These are phyloP conservation scores for Phymorhynchus buccinoides DNA, from an alignment of 1,140 invertebrate genomes.

Conservation along the genomic window DNA sequence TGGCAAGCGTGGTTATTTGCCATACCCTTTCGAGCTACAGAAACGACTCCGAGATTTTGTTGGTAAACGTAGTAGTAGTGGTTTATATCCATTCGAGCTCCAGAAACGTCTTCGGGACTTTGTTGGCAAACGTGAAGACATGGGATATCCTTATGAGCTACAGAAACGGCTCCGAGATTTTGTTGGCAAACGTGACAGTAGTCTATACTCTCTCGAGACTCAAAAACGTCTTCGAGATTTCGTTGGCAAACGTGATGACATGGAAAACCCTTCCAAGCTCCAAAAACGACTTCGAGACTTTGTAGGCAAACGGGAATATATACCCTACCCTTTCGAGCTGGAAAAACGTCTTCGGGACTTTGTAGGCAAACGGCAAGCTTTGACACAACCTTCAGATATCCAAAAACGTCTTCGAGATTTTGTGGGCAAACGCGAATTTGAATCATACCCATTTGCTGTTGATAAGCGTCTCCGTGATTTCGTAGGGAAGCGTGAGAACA, in stretches of 20 bases:
- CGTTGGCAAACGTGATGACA: background rate
- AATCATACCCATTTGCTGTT: background rate
- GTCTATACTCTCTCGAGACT: background rate
- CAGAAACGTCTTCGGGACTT: conserved; percentile 29
- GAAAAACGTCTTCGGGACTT: conserved; percentile 21
- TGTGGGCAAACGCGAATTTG: background rate
- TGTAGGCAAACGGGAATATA: conserved; percentile 6
- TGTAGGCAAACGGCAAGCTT: background rate
- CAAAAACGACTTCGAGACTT: conserved; percentile 18
- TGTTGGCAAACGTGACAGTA: background rate
- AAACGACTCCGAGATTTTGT: conserved; percentile 31
- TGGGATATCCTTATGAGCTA: background rate
- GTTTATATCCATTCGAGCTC: background rate
- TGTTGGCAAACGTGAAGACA: background rate
- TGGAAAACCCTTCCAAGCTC: no score
- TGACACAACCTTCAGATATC: background rate
- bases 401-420: background rate
- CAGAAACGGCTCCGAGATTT: conserved; percentile 22
- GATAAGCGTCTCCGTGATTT: background rate
- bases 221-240: conserved; percentile 11
- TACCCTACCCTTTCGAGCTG: background rate
- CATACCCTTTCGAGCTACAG: background rate
- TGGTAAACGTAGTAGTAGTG: background rate
- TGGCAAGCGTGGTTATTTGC: background rate
- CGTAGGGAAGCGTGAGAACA: background rate